These are phyloP conservation scores for Dendropsophus ebraccatus DNA, from an alignment of 2,113 vertebrate genomes.

Conservation along the genomic window DNA sequence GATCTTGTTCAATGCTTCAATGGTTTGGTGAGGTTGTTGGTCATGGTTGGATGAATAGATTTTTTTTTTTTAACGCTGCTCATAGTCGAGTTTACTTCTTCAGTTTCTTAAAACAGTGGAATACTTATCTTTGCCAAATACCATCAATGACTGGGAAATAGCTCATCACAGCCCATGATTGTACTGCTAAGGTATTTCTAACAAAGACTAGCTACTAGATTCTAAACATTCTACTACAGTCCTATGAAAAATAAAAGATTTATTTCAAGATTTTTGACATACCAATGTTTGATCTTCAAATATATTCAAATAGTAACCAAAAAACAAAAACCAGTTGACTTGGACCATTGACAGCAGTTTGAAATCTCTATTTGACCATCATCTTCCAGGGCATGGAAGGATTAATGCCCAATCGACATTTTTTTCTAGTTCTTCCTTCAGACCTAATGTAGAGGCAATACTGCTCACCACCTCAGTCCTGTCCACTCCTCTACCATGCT, in stretches of 20 bases:
- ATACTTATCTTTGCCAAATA: background rate
- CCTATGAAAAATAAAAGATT: background rate
- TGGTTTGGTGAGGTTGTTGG: background rate
- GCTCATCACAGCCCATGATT: background rate
- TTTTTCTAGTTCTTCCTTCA: too few species aligned
- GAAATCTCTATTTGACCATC: too few species aligned
- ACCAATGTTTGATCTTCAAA: too few species aligned
- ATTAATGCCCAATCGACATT: too few species aligned
- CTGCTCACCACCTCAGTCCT: too few species aligned
- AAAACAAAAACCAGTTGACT: too few species aligned
- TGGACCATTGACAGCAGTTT: too few species aligned
- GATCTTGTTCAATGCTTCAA: conserved; percentile 5
- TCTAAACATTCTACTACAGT: background rate
- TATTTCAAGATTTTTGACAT: too few species aligned
- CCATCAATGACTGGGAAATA: background rate
- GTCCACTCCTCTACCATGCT: too few species aligned
- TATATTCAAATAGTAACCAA: too few species aligned
- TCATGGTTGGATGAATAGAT: conserved; percentile 12
- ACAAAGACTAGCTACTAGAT: background rate
- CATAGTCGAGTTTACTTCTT: conserved; percentile 1
- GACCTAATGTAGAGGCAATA: too few species aligned
- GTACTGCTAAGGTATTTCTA: background rate
- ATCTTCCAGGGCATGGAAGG: too few species aligned
- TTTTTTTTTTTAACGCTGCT: background rate
- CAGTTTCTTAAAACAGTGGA: background rate